Evolutionary conservation across 2,113 vertebrate species (phyloP), one percentile per base, ranked within the genome.

Genomic region (Heterotilapia buettikoferi): DNA sequence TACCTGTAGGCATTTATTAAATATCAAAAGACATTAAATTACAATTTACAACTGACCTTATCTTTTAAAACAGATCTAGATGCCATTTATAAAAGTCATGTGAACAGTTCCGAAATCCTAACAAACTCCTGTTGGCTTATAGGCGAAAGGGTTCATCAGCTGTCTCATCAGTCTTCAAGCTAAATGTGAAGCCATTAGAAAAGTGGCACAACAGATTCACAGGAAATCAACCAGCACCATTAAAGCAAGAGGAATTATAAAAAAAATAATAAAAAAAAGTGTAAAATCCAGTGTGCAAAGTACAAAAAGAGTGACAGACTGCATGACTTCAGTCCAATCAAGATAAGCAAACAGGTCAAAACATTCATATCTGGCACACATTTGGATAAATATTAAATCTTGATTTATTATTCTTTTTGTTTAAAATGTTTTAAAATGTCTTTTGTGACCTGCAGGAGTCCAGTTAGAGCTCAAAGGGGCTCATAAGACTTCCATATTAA

Each of bases 1-100:
- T 16, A 73, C 36, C 57, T 86, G 11, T 16, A 71, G 54, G 47
- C 33, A 78, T 92, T 93, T 90, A 93, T 92, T 94, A 84, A 93
- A 92, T 93, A 92, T 90, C 80, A 93, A 91, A 93, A 91, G n/a
- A 92, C 36, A 56, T 90, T 81, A 36, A 73, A 90, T 80, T 89
- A 89, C 57, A 90, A 76, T 86, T n/a, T n/a, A 80, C 68, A 52
- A 19, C 9, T 33, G 18, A 56, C 18, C 8, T 86, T 2, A 14
- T 63, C 66, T 29, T 61, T 36, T 18, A 61, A 61, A 53, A 90
- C n/a, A 63, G 21, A 13, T 84, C 9, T 43, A 6, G 54, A 24
- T 9, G 21, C 21, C n/a, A 71, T 43, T 71, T 43, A 16, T 26
- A 14, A 84, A 52, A 68, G 33, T 38, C 24, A 43, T 0, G 3